phyloP scores from a whole-genome alignment of 2,888 invertebrate genomes.

The Masnerella sp. region DNA sequence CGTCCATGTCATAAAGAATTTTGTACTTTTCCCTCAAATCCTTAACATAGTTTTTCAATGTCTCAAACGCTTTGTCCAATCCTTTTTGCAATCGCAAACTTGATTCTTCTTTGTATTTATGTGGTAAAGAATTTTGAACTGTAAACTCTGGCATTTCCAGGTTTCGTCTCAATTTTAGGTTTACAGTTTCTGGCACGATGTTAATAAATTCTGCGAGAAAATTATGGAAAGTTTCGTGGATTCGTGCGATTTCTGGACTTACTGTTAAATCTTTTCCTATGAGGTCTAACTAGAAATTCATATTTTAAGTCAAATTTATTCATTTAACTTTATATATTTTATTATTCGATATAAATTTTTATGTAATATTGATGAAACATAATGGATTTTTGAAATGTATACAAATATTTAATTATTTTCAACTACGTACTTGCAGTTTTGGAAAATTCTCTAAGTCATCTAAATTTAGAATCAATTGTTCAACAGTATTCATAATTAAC shows the following conservation, averaged over 20 bases:
- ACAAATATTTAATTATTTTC: constrained; percentile 2
- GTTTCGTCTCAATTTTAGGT: constrained; percentile 71
- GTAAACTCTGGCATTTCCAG: constrained; percentile 63
- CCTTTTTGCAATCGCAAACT: constrained; percentile 79
- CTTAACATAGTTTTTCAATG: constrained; percentile 80
- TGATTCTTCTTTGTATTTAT: constrained; percentile 77
- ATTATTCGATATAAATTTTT: too few species aligned
- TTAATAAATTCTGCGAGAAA: constrained; percentile 69
- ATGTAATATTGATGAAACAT: too few species aligned
- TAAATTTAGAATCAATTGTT: constrained; percentile 66
- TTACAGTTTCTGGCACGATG: constrained; percentile 66
- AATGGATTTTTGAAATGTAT: background rate
- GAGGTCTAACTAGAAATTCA: constrained; percentile 41
- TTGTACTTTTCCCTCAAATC: constrained; percentile 80
- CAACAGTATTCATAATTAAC: constrained; percentile 66
- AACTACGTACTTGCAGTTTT: constrained; percentile 65
- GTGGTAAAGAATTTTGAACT: constrained; percentile 64
- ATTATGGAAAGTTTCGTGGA: constrained; percentile 61
- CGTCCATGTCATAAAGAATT: constrained; percentile 80
- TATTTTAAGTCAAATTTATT: constrained; percentile 55
- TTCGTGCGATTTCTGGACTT: constrained; percentile 3
- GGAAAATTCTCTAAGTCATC: constrained; percentile 64
- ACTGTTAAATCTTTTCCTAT: constrained; percentile 18
- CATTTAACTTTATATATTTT: constrained; percentile 43
- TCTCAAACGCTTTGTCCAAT: constrained; percentile 80